phyloP scores from a whole-genome alignment of 2,797 vertebrate genomes.

The Rhinogobio ventralis region DNA sequence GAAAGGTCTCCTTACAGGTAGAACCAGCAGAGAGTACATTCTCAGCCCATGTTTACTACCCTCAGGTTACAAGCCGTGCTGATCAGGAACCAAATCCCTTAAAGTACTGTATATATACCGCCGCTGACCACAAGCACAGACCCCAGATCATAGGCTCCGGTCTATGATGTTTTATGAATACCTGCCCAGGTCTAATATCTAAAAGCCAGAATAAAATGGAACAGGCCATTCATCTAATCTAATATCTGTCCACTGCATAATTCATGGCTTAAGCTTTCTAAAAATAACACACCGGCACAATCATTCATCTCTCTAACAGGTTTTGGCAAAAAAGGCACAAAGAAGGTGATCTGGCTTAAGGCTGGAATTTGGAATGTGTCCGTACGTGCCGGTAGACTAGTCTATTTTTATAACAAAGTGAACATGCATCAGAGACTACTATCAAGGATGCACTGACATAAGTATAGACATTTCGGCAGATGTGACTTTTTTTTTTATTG shows the following conservation, averaged over 20 bases:
- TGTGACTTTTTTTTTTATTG: too few species aligned
- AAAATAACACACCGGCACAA: constrained; percentile 40
- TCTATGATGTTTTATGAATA: background rate
- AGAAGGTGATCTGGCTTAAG: constrained; percentile 24
- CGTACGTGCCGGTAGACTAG: background rate
- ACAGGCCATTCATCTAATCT: constrained; percentile 34
- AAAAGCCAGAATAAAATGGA: constrained; percentile 29
- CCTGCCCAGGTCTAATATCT: constrained; percentile 13
- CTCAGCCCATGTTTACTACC: constrained; percentile 10
- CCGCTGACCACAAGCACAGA: background rate
- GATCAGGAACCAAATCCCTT: background rate
- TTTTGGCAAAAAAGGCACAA: constrained; percentile 36
- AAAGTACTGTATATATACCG: background rate
- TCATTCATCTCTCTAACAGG: constrained; percentile 29
- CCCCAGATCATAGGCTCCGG: background rate
- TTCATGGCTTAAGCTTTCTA: constrained; percentile 35
- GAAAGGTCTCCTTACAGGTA: constrained; percentile 33
- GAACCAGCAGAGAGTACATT: constrained; percentile 1
- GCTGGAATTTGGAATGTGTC: constrained; percentile 16
- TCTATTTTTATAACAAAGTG: constrained; percentile 13
- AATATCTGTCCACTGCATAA: constrained; percentile 40
- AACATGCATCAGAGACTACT: background rate
- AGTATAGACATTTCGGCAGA: background rate
- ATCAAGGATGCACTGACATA: background rate
- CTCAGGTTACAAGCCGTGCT: constrained; percentile 24